These are phyloP conservation scores for Schizothorax lantsangensis DNA, from an alignment of 2,797 vertebrate species.

Conservation along the genomic window DNA sequence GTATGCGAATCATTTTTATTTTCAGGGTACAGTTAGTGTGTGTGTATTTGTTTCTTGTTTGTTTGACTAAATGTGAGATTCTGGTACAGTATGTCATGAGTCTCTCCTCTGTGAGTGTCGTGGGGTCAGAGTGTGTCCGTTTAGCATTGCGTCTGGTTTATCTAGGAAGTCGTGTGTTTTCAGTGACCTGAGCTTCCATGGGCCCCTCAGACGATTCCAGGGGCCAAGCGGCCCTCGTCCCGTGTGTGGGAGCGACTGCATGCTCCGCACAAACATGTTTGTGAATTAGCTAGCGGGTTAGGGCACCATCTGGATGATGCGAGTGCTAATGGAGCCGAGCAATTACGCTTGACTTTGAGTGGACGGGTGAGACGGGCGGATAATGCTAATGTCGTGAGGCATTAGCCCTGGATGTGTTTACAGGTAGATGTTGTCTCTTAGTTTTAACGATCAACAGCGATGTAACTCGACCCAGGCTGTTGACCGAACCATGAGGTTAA, in stretches of 20 bases:
- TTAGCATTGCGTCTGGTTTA: slow-evolving; percentile 64
- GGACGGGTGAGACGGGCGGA: slow-evolving; percentile 62
- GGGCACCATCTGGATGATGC: slow-evolving; percentile 77
- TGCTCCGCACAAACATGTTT: not conserved
- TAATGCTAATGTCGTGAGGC: slow-evolving; percentile 61
- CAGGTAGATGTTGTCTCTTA: slow-evolving; percentile 26
- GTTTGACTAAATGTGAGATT: too few species aligned
- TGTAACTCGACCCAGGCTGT: not conserved
- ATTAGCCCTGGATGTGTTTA: slow-evolving; percentile 55
- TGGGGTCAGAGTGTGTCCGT: slow-evolving; percentile 25
- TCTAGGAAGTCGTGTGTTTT: slow-evolving; percentile 29
- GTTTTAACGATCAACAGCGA: slow-evolving; percentile 9
- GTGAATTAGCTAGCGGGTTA: slow-evolving; percentile 48
- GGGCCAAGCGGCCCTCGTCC: not conserved
- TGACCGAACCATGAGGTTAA: not conserved
- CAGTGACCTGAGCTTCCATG: not conserved
- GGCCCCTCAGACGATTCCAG: not conserved
- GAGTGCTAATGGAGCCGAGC: slow-evolving; percentile 75
- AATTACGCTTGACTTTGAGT: slow-evolving; percentile 77
- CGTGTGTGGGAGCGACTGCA: slow-evolving; percentile 23
- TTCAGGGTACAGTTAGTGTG: not conserved
- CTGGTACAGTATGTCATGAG: slow-evolving; percentile 49
- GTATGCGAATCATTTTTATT: not conserved
- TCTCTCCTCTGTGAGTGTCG: not conserved
- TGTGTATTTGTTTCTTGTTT: not conserved